These are phyloP conservation scores for Drosophila obscura DNA, from an alignment of 1,140 invertebrate genomes.

Conservation along the genomic window DNA sequence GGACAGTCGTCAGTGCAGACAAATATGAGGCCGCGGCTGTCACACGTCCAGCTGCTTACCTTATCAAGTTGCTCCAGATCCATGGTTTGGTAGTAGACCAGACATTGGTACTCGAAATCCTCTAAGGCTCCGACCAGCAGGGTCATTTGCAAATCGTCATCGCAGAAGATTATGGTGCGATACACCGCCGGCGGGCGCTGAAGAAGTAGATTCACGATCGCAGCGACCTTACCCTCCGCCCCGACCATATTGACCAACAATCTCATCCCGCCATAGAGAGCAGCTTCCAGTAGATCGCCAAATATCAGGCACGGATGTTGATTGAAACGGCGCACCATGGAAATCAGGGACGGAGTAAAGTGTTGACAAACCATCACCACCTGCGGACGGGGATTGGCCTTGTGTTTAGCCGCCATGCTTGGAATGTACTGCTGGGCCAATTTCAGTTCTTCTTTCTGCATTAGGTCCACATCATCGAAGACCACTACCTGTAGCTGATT, in stretches of 20 bases:
- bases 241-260: constrained; percentile 19
- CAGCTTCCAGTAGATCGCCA: constrained; percentile 61
- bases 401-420: too few relatives aligned
- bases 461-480: constrained; percentile 58
- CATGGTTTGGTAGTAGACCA: constrained; percentile 52
- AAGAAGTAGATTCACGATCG: constrained; percentile 19
- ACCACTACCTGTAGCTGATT: constrained; percentile 25
- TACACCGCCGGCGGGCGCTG: constrained; percentile 29
- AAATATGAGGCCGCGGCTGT: constrained; percentile 22
- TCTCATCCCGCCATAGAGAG: constrained; percentile 40
- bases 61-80: constrained; percentile 14
- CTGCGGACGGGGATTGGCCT: constrained; percentile 18
- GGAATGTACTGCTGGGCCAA: constrained; percentile 1
- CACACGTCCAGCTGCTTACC: constrained; percentile 30
- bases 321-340: constrained; percentile 15
- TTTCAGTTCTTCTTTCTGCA: constrained; percentile 13
- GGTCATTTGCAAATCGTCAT: constrained; percentile 35
- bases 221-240: neutral
- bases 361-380: constrained; percentile 42
- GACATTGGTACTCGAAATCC: constrained; percentile 15
- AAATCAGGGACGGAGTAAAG: constrained; percentile 14
- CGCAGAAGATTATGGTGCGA: constrained; percentile 53
- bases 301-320: constrained; percentile 40
- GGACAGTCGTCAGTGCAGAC: constrained; percentile 62
- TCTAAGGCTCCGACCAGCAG: constrained; percentile 4